Base-by-base conservation (phyloP, 1,140 invertebrate genomes). In the Lepidurus apus region DNA sequence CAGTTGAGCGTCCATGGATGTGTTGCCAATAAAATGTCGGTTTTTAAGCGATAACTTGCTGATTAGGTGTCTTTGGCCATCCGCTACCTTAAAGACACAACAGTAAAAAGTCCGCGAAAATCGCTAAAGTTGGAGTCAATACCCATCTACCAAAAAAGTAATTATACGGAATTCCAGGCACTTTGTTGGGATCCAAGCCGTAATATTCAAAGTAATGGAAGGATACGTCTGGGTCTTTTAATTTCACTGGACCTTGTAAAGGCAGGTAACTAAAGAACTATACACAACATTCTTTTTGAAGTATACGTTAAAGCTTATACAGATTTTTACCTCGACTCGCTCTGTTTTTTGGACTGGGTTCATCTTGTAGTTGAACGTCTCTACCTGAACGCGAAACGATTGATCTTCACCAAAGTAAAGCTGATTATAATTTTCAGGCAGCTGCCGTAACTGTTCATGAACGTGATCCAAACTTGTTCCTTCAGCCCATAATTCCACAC, bases 11-110 rank as follows among this genome's bases (percentile, higher is more conserved):
- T 98, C 96, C 97, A 99, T 98, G 82, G 93, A 95, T 0, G 97
- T 99, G 84, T 98, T 98, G 7, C 95, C 96, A 83, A 98, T 98
- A 84, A 97, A 98, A 86, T 94, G 94, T 26, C 96, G 88, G 43
- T 89, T 92, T 86, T 97, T 97, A 42, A 98, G 84, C 1, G 94
- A 95, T 74, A 95, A 89, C 78, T 91, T 88, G 80, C 90, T 87
- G 45, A 97, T 93, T 34, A 92, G 85, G 80, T 93, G 88, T 79
- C 95, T 87, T 84, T 95, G 91, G 3, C 95, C 95, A 86, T 93
- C 90, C 44, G 89, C 88, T 83, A 95, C 85, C 94, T 94, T 80
- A 44, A 85, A 85, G 78, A 80, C 77, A 76, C 73, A 77, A 73
- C 74, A 24, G 73, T 47, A 45, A 44, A 80, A 79, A 43, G 73